Conservation (phyloP, 2,888 invertebrate species). For the Apeira syringaria region DNA sequence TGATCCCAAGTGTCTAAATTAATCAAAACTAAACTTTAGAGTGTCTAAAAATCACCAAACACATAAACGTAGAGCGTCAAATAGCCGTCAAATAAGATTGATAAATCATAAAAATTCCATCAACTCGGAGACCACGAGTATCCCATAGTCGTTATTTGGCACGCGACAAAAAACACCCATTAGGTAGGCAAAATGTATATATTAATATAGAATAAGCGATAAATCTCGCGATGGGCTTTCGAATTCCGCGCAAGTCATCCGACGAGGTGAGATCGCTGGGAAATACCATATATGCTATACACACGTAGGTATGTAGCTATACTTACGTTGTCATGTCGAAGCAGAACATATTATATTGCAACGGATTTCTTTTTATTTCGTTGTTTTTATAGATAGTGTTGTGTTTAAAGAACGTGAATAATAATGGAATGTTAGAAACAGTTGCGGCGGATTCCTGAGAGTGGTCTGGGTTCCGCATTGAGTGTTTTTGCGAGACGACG, state of each 20-base stretch:
- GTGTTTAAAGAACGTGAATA: constrained; percentile 48
- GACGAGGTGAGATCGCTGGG: constrained; percentile 81
- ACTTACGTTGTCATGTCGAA: constrained; percentile 59
- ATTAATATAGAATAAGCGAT: constrained; percentile 81
- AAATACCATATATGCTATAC: constrained; percentile 73
- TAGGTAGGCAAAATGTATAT: constrained; percentile 80
- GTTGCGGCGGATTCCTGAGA: constrained; percentile 60
- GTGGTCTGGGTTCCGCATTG: constrained; percentile 66
- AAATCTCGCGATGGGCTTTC: constrained; percentile 82
- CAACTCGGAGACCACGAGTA: constrained; percentile 49
- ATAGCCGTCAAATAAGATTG: constrained; percentile 51
- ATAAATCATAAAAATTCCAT: constrained; percentile 69
- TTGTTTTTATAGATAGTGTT: constrained; percentile 23
- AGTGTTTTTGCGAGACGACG: constrained; percentile 52
- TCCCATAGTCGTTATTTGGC: constrained; percentile 63
- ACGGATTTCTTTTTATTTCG: constrained; percentile 39
- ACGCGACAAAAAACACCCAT: constrained; percentile 79
- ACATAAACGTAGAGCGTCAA: constrained; percentile 20
- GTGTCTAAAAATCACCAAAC: neutral
- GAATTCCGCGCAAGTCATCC: constrained; percentile 81
- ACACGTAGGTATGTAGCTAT: constrained; percentile 52
- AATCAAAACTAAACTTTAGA: too few species aligned
- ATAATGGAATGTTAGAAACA: constrained; percentile 60
- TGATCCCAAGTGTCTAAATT: too few species aligned
- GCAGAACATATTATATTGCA: constrained; percentile 46